These are phyloP conservation scores for Lepisosteus oculatus DNA, from an alignment of 2,113 vertebrate genomes.

Conservation along the genomic window DNA sequence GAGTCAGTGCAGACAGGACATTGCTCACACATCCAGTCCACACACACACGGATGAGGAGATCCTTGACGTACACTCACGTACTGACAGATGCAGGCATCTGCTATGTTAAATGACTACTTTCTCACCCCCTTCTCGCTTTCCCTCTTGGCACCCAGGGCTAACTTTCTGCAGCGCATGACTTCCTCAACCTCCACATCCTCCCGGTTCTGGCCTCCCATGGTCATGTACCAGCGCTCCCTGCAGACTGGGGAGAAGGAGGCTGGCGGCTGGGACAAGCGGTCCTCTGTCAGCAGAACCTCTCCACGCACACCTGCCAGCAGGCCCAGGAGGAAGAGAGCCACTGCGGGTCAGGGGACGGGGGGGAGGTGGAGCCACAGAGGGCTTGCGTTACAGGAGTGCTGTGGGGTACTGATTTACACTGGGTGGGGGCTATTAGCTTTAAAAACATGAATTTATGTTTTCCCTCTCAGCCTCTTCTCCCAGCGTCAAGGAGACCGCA, in stretches of 20 bases:
- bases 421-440: too few relatives aligned
- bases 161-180: slow-evolving; percentile 54
- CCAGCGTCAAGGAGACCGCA: slow-evolving; percentile 29
- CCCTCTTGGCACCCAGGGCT: slow-evolving; percentile 41
- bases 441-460: too few relatives aligned
- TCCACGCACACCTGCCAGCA: slow-evolving; percentile 31
- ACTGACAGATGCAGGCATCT: slow-evolving; percentile 54
- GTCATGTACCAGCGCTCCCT: slow-evolving; percentile 66
- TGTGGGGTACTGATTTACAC: not conserved
- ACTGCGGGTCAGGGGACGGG: not conserved
- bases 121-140: slow-evolving; percentile 4
- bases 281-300: not conserved
- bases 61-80: not conserved
- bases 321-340: slow-evolving; percentile 37
- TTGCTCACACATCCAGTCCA: not conserved
- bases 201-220: slow-evolving; percentile 56
- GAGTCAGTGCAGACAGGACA: slow-evolving; percentile 42
- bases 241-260: slow-evolving; percentile 22
- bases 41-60: not conserved
- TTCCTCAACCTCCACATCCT: slow-evolving; percentile 35
- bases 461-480: slow-evolving; percentile 30
- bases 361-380: not conserved
- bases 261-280: not conserved
- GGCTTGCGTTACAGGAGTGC: not conserved
- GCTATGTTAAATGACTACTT: slow-evolving; percentile 33